These are phyloP conservation scores for Menidia menidia DNA, from an alignment of 2,797 vertebrate genomes.

Conservation along the genomic window DNA sequence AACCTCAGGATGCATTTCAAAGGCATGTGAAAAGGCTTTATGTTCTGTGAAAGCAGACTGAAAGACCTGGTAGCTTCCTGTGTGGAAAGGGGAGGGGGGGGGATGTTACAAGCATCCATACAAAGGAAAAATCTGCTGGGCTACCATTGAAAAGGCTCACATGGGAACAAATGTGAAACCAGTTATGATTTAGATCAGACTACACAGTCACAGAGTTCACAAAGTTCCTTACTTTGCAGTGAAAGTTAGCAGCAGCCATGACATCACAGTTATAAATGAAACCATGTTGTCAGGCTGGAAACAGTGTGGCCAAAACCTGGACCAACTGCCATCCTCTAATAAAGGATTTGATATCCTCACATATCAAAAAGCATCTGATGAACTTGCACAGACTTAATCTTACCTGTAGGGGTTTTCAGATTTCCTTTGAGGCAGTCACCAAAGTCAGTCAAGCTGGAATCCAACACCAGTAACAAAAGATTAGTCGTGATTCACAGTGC, in stretches of 20 bases:
- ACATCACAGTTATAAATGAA: background rate
- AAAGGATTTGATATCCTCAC: background rate
- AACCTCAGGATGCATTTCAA: slow-evolving; percentile 25
- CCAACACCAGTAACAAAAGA: background rate
- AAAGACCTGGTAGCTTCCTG: background rate
- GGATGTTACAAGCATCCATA: background rate
- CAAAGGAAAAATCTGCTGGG: background rate
- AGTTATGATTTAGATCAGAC: background rate
- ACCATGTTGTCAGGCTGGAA: background rate
- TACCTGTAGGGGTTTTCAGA: background rate
- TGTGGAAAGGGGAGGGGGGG: background rate
- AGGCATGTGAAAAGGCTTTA: slow-evolving; percentile 24
- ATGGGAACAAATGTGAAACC: no score
- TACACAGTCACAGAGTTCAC: background rate
- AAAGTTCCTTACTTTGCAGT: background rate
- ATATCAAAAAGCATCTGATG: background rate
- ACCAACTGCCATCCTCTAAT: background rate
- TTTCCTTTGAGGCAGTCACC: accelerated
- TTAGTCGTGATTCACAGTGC: background rate
- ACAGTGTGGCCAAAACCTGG: background rate
- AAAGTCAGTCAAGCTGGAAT: background rate
- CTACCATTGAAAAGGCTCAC: background rate
- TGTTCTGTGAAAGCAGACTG: slow-evolving; percentile 15
- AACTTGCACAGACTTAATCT: background rate
- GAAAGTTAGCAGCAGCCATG: background rate